These are phyloP conservation scores for Cladorhizidae sp. DNA, from an alignment of 37 sponge, comb jelly and placozoan genomes.

Conservation along the genomic window DNA sequence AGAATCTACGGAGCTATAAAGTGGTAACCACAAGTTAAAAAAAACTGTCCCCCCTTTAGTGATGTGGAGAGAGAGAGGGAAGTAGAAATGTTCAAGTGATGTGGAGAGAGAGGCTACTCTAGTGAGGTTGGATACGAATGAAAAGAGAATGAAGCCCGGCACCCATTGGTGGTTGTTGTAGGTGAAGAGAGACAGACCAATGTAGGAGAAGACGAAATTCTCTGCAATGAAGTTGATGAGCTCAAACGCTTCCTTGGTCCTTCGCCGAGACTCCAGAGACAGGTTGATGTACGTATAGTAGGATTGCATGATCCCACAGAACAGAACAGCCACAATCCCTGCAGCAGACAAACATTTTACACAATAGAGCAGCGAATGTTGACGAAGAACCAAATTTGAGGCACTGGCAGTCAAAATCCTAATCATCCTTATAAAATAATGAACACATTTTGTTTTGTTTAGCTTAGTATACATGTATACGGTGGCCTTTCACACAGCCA, in stretches of 20 bases:
- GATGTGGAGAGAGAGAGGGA: not conserved
- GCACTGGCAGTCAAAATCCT: too few relatives aligned
- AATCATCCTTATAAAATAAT: too few relatives aligned
- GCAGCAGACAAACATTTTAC: conserved; percentile 18
- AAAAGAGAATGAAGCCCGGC: conserved; percentile 89
- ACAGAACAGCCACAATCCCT: conserved; percentile 97
- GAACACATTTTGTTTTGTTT: too few relatives aligned
- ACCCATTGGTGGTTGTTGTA: conserved; percentile 86
- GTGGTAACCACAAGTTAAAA: too few relatives aligned
- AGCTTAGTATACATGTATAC: too few relatives aligned
- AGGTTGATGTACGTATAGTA: conserved; percentile 96
- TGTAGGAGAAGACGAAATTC: conserved; percentile 98
- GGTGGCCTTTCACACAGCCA: too few relatives aligned
- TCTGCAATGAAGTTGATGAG: conserved; percentile 93
- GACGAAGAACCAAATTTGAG: too few relatives aligned
- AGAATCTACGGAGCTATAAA: too few relatives aligned
- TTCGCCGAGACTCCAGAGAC: conserved; percentile 72
- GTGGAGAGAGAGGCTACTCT: not conserved
- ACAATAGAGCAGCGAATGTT: too few relatives aligned
- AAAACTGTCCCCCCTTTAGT: too few relatives aligned
- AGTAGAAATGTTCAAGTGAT: not conserved
- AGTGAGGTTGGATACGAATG: conserved; percentile 71
- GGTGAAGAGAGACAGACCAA: conserved; percentile 93
- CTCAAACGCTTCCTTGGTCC: conserved; percentile 92
- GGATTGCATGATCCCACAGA: conserved; percentile 96